Evolutionary conservation across 2,113 vertebrate species (phyloP).

Genomic region (Ctenomys sociabilis): DNA sequence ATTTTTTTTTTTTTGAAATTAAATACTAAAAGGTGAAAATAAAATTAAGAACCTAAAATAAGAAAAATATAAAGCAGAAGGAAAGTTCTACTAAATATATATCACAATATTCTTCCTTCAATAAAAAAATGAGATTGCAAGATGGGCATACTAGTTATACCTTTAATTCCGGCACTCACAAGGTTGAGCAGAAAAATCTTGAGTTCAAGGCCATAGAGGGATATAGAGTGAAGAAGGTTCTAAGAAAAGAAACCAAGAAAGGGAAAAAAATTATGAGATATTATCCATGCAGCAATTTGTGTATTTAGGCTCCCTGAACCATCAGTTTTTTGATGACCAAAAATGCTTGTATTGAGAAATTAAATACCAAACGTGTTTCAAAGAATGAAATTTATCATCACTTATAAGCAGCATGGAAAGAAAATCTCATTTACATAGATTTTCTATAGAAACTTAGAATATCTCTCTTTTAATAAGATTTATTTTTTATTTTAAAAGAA

Average conservation of each 20-base stretch:
- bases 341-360: not conserved
- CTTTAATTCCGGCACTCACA: not conserved
- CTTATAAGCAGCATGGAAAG: not conserved
- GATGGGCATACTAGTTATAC: no score
- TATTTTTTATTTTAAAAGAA: no score
- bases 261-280: not conserved
- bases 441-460: not conserved
- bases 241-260: not conserved
- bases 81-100: not conserved
- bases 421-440: not conserved
- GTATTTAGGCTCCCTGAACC: not conserved
- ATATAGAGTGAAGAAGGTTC: not conserved
- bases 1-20: conserved; percentile 20
- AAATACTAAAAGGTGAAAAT: not conserved
- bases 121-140: not conserved
- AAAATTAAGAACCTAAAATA: not conserved
- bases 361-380: not conserved
- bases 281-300: not conserved
- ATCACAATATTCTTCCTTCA: not conserved
- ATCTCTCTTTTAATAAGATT: not conserved
- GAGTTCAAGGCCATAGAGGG: no score
- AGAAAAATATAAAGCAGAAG: not conserved
- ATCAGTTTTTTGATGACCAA: not conserved
- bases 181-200: not conserved
- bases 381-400: not conserved